Conservation (phyloP, 2,888 invertebrate species). For the Agrochola circellaris region DNA sequence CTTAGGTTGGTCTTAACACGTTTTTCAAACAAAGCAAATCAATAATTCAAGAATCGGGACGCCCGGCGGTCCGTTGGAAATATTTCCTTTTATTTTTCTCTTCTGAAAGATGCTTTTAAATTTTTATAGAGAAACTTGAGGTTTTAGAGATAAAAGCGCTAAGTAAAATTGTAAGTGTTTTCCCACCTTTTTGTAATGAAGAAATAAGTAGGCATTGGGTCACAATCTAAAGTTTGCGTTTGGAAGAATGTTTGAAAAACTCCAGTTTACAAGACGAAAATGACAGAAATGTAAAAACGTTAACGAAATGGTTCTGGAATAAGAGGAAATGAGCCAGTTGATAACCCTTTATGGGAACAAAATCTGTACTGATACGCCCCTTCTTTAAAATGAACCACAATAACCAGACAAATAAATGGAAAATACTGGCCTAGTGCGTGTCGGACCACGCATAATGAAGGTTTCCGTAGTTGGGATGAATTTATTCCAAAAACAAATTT, state of each 20-base stretch:
- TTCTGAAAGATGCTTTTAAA: constrained; percentile 62
- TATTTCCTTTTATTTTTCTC: constrained; percentile 65
- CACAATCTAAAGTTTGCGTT: constrained; percentile 1
- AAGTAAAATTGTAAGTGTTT: constrained; percentile 54
- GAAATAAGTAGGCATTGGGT: constrained; percentile 14
- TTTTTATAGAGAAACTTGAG: constrained; percentile 65
- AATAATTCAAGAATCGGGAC: constrained; percentile 74
- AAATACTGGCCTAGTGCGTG: too few relatives aligned
- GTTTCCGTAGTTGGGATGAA: too few relatives aligned
- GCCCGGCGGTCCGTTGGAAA: constrained; percentile 57
- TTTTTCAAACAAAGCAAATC: constrained; percentile 78
- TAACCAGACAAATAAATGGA: too few relatives aligned
- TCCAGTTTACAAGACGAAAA: too few relatives aligned
- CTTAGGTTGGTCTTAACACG: constrained; percentile 66
- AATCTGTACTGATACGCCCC: neutral
- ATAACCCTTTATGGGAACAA: neutral
- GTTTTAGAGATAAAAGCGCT: constrained; percentile 57
- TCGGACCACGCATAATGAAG: too few relatives aligned
- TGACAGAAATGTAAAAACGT: neutral
- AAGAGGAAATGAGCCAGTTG: neutral
- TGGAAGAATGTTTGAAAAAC: neutral
- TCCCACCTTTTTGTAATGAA: constrained; percentile 38
- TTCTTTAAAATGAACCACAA: neutral
- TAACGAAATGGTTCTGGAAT: neutral
- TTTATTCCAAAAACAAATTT: too few relatives aligned